A percentile compares a stretch with the other conserved stretches of the same genome.
These are phyloP conservation scores for Chymomyza procnemis DNA, from an alignment of 2,888 invertebrate genomes.

Conservation along the genomic window DNA sequence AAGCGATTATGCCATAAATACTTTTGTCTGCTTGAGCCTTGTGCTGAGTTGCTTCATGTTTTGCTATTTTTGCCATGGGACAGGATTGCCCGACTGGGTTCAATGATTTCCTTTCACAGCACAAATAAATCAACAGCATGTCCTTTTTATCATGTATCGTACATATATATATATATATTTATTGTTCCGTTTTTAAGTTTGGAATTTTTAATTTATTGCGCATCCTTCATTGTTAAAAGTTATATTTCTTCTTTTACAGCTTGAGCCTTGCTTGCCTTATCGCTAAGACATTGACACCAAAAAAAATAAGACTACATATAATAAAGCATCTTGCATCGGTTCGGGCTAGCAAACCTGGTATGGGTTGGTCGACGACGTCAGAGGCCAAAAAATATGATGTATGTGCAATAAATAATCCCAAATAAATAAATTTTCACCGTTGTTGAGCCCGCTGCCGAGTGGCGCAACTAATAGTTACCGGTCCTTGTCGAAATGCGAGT, in stretches of 20 bases:
- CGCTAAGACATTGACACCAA: constrained; percentile 27
- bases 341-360: not conserved
- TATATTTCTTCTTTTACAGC: constrained; percentile 47
- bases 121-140: constrained; percentile 66
- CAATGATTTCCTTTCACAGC: constrained; percentile 45
- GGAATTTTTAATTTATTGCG: constrained; percentile 72
- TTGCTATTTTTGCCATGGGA: constrained; percentile 10
- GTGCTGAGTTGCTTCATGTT: not conserved
- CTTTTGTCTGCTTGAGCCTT: constrained; percentile 44
- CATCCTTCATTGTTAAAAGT: constrained; percentile 71
- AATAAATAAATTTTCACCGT: constrained; percentile 76
- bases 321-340: constrained; percentile 59
- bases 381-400: constrained; percentile 73
- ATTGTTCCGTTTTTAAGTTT: constrained; percentile 70
- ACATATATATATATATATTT: constrained; percentile 48
- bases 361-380: constrained; percentile 44
- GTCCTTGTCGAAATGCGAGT: constrained; percentile 21
- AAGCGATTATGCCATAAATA: constrained; percentile 69
- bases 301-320: constrained; percentile 18
- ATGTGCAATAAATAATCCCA: constrained; percentile 77
- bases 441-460: constrained; percentile 47
- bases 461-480: constrained; percentile 66
- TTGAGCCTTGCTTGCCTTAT: constrained; percentile 43
- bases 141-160: constrained; percentile 51
- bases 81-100: constrained; percentile 18